These are phyloP conservation scores for Asobara japonica DNA, from an alignment of 1,140 invertebrate species.

Conservation along the genomic window DNA sequence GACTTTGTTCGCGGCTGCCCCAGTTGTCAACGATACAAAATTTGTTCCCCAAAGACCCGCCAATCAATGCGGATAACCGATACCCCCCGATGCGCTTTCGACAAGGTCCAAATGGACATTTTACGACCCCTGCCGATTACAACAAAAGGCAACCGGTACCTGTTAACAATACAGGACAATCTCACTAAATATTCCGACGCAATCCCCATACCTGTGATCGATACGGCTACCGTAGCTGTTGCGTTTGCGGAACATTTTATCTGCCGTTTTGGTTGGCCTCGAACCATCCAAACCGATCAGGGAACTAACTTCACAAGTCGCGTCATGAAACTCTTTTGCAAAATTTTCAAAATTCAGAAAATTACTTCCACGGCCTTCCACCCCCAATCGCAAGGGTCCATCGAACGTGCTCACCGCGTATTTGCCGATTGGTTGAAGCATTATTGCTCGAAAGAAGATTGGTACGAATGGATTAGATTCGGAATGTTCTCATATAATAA, in stretches of 20 bases:
- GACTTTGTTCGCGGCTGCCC: too few relatives aligned
- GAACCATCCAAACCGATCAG: constrained; percentile 46
- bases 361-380: constrained; percentile 38
- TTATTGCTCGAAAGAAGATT: too few relatives aligned
- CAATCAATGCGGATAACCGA: too few relatives aligned
- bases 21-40: too few relatives aligned
- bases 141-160: too few relatives aligned
- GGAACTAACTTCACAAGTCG: constrained; percentile 42
- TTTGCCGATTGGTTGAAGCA: constrained; percentile 37
- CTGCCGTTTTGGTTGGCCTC: constrained; percentile 43
- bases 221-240: neutral
- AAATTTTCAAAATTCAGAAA: constrained; percentile 43
- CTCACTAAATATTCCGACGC: constrained; percentile 22
- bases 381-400: constrained; percentile 38
- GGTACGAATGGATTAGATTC: constrained; percentile 35
- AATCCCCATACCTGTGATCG: constrained; percentile 28
- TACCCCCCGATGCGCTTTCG: too few relatives aligned
- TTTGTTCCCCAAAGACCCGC: too few relatives aligned
- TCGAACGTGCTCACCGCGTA: constrained; percentile 41
- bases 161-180: neutral
- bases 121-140: too few relatives aligned
- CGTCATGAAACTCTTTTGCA: constrained; percentile 39
- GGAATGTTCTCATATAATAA: too few relatives aligned
- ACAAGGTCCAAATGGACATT: too few relatives aligned
- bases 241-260: constrained; percentile 44